Base-by-base conservation (phyloP, 2,888 invertebrate genomes). In the Theodoxus fluviatilis region DNA sequence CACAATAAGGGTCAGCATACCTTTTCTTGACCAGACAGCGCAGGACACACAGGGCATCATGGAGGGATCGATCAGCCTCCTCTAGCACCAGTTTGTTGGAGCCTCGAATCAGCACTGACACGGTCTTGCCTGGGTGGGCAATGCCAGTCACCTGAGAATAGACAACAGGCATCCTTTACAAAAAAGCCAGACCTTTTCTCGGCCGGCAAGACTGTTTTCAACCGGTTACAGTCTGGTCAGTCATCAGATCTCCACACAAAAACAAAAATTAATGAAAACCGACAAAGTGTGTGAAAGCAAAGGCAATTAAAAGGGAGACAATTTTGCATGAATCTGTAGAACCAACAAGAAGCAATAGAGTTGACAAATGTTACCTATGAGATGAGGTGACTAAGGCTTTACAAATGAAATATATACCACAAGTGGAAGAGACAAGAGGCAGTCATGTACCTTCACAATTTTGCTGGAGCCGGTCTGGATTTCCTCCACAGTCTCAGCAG, bases 401-500 rank as follows among this genome's bases (percentile, higher is more conserved):
- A n/a, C n/a, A n/a, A n/a, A n/a, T n/a, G n/a, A n/a, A n/a, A n/a
- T n/a, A n/a, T n/a, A n/a, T n/a, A n/a, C n/a, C n/a, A n/a, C n/a
- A n/a, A n/a, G n/a, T n/a, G n/a, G n/a, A n/a, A n/a, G n/a, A n/a
- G n/a, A n/a, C n/a, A n/a, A n/a, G n/a, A n/a, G n/a, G n/a, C n/a
- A n/a, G n/a, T n/a, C n/a, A n/a, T n/a, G 64, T 69, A 93, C 92
- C 90, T 96, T 96, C 40, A 98, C 94, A 87, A 96, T 94, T 88
- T 95, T 94, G 76, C 87, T 87, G 49, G 93, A 93, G 70, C 92
- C 92, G 75, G 96, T 93, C 79, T 92, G 91, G 37, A 98, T 90
- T 89, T 98, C 98, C 87, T 99, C 98, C 2, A 95, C 96, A 65
- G 97, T 89, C 80, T 99, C 98, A 6, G 98, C 98, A 75, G 90